Base-by-base conservation (phyloP, 2,888 invertebrate species). In the Plusia festucae region DNA sequence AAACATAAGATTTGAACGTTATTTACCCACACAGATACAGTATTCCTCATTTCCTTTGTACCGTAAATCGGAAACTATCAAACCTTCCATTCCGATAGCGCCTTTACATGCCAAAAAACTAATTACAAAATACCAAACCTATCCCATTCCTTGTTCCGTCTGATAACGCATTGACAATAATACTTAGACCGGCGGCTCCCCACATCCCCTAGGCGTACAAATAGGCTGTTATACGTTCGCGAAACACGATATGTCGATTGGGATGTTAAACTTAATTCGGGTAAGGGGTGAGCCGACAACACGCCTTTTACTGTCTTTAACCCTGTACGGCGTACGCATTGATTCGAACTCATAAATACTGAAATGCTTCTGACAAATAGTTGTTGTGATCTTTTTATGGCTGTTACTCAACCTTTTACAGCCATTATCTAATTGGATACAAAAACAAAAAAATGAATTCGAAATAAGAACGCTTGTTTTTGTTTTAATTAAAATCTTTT, bases 201-300 rank as follows among this genome's bases (percentile, higher is more conserved):
- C 69, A 65, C 71, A 68, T 79, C 85, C 30, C 87, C 78, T 78
- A 73, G 74, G 84, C 85, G 85, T 79, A 89, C 91, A 92, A 91
- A 92, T 89, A 92, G 88, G 82, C 89, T 85, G 88, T 90, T 87
- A 90, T 85, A 87, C 88, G 88, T 89, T 89, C 77, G 76, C 80
- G 82, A 78, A 77, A 90, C 88, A 85, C 90, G 93, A 94, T 93
- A 94, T 90, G 93, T 93, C 93, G 93, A 94, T 93, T 90, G 92
- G 90, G 92, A 93, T 93, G 94, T 93, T 92, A 92, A 92, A 92
- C 91, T 93, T 93, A 94, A 93, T 93, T 92, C 91, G 84, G 86
- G 87, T 81, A 90, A 92, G 91, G 93, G 93, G 91, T 90, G 88
- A 86, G 85, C 80, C 82, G 80, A 73, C 82, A 84, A 88, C 90